Evolutionary conservation across 2,888 invertebrate species (phyloP).

Genomic region (Tineola bisselliella): DNA sequence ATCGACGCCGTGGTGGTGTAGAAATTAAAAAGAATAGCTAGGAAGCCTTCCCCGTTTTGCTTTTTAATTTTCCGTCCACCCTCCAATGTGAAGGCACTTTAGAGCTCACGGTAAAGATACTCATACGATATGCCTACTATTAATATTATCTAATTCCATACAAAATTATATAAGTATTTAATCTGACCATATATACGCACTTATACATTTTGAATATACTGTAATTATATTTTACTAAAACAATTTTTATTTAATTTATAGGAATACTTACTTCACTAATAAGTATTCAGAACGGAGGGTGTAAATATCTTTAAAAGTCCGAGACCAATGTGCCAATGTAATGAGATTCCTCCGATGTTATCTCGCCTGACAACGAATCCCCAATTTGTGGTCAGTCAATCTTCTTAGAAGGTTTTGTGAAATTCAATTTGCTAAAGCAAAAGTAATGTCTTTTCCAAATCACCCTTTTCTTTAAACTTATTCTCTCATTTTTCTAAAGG

Average conservation of each 20-base stretch:
- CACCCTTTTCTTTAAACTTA: constrained; percentile 5
- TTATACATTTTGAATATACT: no score
- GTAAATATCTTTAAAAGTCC: constrained; percentile 34
- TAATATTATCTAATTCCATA: no score
- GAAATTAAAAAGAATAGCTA: constrained; percentile 59
- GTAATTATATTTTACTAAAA: no score
- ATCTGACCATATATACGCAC: no score
- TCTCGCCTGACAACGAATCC: constrained; percentile 60
- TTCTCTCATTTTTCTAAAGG: constrained; percentile 8
- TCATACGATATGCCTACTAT: no score
- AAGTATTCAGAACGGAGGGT: constrained; percentile 24
- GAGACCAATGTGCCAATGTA: constrained; percentile 47
- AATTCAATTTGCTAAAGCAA: constrained; percentile 63
- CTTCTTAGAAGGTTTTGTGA: constrained; percentile 43
- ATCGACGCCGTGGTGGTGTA: constrained; percentile 28
- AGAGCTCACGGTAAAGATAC: neutral
- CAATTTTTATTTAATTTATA: no score
- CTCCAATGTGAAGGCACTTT: constrained; percentile 15
- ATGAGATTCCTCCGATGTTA: constrained; percentile 63
- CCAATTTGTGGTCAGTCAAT: constrained; percentile 66
- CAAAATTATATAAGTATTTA: no score
- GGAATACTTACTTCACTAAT: no score
- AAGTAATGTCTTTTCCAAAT: constrained; percentile 22
- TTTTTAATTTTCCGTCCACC: constrained; percentile 64
- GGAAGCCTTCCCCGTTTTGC: constrained; percentile 47